Percentiles rank a stretch among this genome's conserved stretches.
These are phyloP conservation scores for Eupristina koningsbergeri DNA, from an alignment of 1,140 invertebrate species.

Conservation along the genomic window DNA sequence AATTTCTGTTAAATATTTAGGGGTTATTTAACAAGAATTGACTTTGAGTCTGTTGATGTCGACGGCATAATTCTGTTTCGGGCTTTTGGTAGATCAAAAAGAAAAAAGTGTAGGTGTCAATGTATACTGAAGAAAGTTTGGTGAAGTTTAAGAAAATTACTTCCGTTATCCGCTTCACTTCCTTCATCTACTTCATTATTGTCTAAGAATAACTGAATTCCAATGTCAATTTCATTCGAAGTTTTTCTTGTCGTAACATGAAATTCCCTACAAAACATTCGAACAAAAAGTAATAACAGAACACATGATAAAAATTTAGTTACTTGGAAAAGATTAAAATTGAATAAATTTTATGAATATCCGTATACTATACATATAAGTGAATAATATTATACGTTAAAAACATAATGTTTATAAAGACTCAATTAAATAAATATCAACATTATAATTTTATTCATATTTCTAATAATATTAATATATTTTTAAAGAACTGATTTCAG, in stretches of 20 bases:
- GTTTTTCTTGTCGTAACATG: background rate
- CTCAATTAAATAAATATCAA: no score
- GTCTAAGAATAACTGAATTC: background rate
- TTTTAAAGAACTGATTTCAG: no score
- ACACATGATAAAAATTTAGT: background rate
- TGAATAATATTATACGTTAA: no score
- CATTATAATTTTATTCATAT: no score
- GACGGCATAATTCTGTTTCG: background rate
- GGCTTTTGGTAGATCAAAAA: background rate
- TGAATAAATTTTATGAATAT: no score
- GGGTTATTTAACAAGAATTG: background rate
- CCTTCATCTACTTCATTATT: background rate
- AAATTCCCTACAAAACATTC: background rate
- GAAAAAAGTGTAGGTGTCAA: background rate
- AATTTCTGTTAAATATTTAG: conserved; percentile 8
- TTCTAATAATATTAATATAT: no score
- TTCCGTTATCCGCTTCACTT: background rate
- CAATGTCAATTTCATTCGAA: background rate
- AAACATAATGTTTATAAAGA: no score
- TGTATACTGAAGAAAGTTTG: conserved; percentile 11
- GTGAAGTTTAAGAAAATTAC: background rate
- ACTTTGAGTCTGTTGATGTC: conserved; percentile 25
- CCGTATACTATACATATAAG: no score
- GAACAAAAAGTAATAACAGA: background rate
- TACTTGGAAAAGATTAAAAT: background rate